These are phyloP conservation scores for Callithrix jacchus DNA, from an alignment of 2,113 vertebrate genomes.

Conservation along the genomic window DNA sequence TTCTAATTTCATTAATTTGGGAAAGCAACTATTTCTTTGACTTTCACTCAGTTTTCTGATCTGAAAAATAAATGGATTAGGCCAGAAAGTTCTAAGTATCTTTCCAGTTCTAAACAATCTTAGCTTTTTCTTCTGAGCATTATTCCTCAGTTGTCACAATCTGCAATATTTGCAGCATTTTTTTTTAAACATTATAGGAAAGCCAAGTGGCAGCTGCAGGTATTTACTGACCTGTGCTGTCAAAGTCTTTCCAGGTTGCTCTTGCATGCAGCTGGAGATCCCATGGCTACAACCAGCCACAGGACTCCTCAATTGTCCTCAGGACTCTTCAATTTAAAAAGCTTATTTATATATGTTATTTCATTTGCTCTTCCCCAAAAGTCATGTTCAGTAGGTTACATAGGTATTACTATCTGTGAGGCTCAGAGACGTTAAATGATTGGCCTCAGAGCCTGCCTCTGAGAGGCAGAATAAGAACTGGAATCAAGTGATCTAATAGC, in stretches of 20 bases:
- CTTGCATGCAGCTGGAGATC: too few relatives aligned
- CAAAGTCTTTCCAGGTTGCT: too few relatives aligned
- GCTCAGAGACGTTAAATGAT: background rate
- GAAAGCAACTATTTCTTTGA: slow-evolving; percentile 12
- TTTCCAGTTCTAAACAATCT: background rate
- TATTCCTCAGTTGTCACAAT: background rate
- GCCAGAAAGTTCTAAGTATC: background rate
- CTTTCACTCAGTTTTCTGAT: background rate
- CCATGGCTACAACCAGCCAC: too few relatives aligned
- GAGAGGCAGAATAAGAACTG: background rate
- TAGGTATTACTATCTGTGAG: background rate
- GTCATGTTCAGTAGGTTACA: background rate
- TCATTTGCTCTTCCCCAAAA: background rate
- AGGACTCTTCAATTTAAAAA: background rate
- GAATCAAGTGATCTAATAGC: background rate
- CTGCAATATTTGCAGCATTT: background rate
- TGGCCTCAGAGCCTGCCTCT: background rate
- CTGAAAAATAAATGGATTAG: background rate
- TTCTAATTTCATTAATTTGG: background rate
- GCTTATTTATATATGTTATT: background rate
- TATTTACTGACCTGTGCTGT: too few relatives aligned
- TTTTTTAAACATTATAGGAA: too few relatives aligned
- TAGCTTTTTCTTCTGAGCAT: background rate
- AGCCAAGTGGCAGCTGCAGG: too few relatives aligned
- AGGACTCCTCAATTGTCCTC: background rate